These are phyloP conservation scores for Sebastes minor DNA, from an alignment of 2,797 vertebrate genomes.

Conservation along the genomic window DNA sequence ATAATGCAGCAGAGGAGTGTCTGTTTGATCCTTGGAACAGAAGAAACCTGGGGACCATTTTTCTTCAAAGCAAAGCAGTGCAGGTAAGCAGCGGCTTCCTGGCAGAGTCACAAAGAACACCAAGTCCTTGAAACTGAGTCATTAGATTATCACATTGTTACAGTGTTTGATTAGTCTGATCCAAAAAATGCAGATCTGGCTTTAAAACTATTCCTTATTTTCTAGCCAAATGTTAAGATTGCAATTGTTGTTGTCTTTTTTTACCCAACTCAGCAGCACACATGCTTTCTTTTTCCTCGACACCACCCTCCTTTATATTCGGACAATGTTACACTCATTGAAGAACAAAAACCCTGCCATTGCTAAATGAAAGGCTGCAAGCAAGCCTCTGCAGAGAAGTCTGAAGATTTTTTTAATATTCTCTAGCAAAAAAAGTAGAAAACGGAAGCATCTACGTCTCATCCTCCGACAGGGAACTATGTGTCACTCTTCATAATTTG, in stretches of 20 bases:
- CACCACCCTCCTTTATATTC: slow-evolving; percentile 27
- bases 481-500: slow-evolving; percentile 20
- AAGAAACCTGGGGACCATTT: slow-evolving; percentile 61
- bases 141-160: slow-evolving; percentile 26
- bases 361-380: slow-evolving; percentile 27
- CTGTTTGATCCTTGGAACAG: slow-evolving; percentile 73
- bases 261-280: neutral
- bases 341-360: neutral
- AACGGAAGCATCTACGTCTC: slow-evolving; percentile 3
- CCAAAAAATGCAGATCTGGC: slow-evolving; percentile 8
- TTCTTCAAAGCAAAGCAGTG: slow-evolving; percentile 54
- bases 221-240: neutral
- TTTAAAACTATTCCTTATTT: neutral
- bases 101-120: slow-evolving; percentile 59
- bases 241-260: neutral
- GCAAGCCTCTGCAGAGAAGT: slow-evolving; percentile 17
- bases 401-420: slow-evolving; percentile 13
- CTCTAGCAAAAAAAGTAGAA: neutral
- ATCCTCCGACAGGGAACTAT: slow-evolving; percentile 3
- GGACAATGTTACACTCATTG: neutral
- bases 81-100: slow-evolving; percentile 59
- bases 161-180: slow-evolving; percentile 9
- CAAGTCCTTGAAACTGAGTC: slow-evolving; percentile 61
- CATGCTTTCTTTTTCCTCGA: neutral
- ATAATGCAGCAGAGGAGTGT: slow-evolving; percentile 64